A percentile compares a stretch with the other conserved stretches of the same genome.
Evolutionary conservation across 2,797 vertebrate species (phyloP).

Genomic region (Lophius americanus): DNA sequence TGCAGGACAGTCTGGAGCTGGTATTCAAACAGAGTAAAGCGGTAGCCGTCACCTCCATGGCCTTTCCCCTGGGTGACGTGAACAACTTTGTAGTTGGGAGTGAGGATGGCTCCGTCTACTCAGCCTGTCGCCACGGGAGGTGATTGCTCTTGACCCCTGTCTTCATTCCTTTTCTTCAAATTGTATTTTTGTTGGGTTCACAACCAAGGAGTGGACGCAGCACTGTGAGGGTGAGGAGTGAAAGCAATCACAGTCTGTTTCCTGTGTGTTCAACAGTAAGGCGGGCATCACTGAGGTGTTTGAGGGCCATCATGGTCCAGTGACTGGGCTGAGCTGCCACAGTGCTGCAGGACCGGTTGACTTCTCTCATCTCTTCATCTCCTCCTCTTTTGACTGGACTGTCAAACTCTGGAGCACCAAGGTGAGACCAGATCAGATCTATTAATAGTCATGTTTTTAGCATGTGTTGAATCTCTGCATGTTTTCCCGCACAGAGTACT

Average conservation of each 20-base stretch:
- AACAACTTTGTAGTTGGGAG: conserved; percentile 99
- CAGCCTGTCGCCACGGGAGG: conserved; percentile 98
- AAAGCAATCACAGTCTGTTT: background rate
- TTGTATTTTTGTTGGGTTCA: background rate
- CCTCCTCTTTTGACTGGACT: conserved; percentile 99
- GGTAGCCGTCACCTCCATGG: conserved; percentile 98
- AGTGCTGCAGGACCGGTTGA: conserved; percentile 94
- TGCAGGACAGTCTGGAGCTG: conserved; percentile 97
- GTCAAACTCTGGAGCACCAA: conserved; percentile 99
- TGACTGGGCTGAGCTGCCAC: conserved; percentile 97
- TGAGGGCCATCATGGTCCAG: conserved; percentile 98
- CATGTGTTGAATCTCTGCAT: background rate
- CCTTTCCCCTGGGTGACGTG: conserved; percentile 95
- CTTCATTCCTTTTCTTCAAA: background rate
- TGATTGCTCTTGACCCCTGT: conserved; percentile 44
- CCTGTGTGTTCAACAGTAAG: conserved; percentile 85
- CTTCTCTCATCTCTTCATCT: conserved; percentile 98
- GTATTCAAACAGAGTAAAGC: conserved; percentile 98
- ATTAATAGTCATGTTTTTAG: background rate
- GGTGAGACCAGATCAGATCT: conserved; percentile 74
- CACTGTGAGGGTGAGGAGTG: background rate
- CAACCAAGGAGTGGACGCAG: background rate
- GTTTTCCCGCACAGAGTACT: conserved; percentile 85
- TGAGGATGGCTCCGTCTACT: conserved; percentile 97
- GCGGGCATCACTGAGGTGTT: conserved; percentile 99